Base-by-base conservation (phyloP, 1,140 invertebrate species). In the Oncopodura yosiiana region DNA sequence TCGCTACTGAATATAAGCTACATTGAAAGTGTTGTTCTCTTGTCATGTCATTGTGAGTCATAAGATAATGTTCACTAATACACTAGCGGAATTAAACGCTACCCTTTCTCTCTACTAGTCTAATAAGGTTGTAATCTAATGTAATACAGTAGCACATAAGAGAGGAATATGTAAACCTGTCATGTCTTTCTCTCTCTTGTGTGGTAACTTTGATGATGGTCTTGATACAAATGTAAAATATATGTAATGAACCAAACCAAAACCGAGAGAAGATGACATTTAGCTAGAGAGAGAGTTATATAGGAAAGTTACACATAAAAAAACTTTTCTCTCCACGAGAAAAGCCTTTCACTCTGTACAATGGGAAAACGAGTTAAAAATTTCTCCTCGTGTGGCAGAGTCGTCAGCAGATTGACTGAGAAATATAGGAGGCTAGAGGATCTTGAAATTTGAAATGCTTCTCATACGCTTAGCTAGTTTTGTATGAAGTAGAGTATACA, bases 1-100 rank as follows among this genome's bases (percentile, higher is more conserved):
- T 44, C 36, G 21, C 23, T 44, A n/a, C 16, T 5, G 21, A 14
- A 3, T 12, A 2, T 18, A 44, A 11, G 11, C 42, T 24, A 3
- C 11, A n/a, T 3, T 24, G 6, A 9, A 19, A 24, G 16, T 23
- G 38, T 11, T 6, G 42, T 23, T 3, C 8, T 18, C 30, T 49
- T 34, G 21, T 37, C 14, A 38, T 37, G 45, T 19, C 32, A 37
- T 37, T 34, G 30, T 34, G 30, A 34, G 30, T 34, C 30, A 34
- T 8, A 8, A n/a, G 30, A n/a, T 34, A 55, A 48, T 37, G 43
- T 32, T 19, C 16, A 16, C 48, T 56, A 51, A 56, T 51, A 21
- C 23, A 38, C 41, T 56, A 41, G 54, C 26, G 54, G 54, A 56
- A 56, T 56, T 56, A 56, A 56, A 56, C 54, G 54, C 30, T 26